Evolutionary conservation across 2,113 vertebrate species (phyloP), one percentile per base, ranked within the genome.

Genomic region (Pontoporia blainvillei): DNA sequence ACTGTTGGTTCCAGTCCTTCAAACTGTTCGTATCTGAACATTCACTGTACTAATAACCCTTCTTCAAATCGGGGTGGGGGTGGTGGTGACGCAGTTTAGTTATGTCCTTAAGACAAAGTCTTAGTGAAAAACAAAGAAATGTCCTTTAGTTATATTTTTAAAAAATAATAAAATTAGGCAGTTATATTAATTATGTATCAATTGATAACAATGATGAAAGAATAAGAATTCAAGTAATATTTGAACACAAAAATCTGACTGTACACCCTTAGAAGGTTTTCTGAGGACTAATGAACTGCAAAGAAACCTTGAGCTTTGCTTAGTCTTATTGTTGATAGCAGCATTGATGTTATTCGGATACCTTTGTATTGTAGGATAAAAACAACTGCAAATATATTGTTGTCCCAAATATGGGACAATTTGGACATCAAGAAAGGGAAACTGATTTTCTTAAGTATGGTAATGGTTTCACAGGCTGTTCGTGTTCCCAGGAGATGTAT

Each of bases 281-380:
- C n/a, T 52, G 64, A 94, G 52, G 91, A 44, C 82, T 92, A 27
- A 88, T 71, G 64, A 52, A 41, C 20, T 82, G 13, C 27, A 49
- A 69, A 88, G 92, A 81, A 94, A 89, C 64, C 44, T 49, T 94
- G 66, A 82, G 66, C 66, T 88, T 73, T 73, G 54, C 25, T 87
- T 87, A 36, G 83, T 46, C 57, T 57, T 86, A 39, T 61, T 9
- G 21, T 61, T 67, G 41, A 69, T 69, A 31, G n/a, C 57, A 25
- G 21, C 76, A 62, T 25, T 69, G 61, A 8, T 62, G 12, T 49
- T 73, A 27, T 54, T 31, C 23, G 52, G 41, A 71, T 57, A 52
- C 7, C 15, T 86, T 62, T 57, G 25, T 83, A 44, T 84, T 44
- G 1, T 49, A 86, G 46, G 79, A 41, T 71, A 54, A 87, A 83